Conservation (phyloP, 2,888 invertebrate species). For the Tenthredo notha region DNA sequence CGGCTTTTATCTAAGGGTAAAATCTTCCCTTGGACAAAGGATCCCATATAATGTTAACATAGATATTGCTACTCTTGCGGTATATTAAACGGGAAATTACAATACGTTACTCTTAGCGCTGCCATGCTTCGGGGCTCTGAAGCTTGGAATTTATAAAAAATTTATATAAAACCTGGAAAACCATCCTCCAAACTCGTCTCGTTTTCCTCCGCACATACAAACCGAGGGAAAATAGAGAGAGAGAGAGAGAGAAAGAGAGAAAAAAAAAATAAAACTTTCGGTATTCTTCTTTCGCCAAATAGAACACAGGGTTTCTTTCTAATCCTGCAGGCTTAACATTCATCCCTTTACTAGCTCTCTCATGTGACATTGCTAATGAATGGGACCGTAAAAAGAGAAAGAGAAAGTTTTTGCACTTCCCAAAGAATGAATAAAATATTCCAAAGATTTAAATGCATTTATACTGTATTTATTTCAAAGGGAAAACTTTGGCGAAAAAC, state of each 20-base stretch:
- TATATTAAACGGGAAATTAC: constrained; percentile 1
- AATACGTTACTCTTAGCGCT: constrained; percentile 4
- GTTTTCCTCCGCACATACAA: not conserved
- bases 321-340: too few relatives aligned
- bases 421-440: constrained; percentile 10
- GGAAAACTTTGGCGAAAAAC: not conserved
- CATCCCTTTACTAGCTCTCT: not conserved
- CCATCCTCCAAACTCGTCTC: not conserved
- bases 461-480: not conserved
- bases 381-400: not conserved
- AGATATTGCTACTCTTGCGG: constrained; percentile 25
- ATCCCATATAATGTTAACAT: constrained; percentile 9
- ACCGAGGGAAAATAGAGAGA: not conserved
- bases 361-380: not conserved
- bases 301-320: not conserved
- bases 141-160: not conserved
- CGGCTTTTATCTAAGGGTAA: not conserved
- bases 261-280: not conserved
- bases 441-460: not conserved
- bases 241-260: too few relatives aligned
- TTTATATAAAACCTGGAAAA: not conserved
- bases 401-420: not conserved
- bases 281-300: not conserved
- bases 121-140: not conserved
- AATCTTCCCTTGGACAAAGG: constrained; percentile 19